Percentiles rank a stretch among this genome's conserved stretches.
Conservation (phyloP, 1,140 invertebrate species). For the Penaeus indicus region DNA sequence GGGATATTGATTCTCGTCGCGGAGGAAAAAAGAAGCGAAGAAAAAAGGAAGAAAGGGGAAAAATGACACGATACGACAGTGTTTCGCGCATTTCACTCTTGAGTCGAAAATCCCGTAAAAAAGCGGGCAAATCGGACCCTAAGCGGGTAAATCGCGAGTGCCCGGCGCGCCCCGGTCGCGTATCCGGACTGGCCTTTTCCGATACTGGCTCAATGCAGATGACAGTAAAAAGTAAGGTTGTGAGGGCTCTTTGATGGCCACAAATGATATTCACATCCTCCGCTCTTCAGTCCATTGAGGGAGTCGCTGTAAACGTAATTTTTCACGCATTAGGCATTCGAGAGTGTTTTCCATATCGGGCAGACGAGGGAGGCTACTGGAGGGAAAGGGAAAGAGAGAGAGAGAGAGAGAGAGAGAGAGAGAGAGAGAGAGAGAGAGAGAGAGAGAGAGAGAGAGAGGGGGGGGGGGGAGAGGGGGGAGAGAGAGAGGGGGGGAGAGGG, state of each 20-base stretch:
- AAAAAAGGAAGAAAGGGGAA: too few species aligned
- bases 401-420: neutral
- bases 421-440: neutral
- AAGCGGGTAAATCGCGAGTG: too few species aligned
- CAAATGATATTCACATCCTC: conserved; percentile 64
- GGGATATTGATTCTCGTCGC: neutral
- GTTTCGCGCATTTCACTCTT: too few species aligned
- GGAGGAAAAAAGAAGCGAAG: neutral
- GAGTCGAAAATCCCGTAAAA: too few species aligned
- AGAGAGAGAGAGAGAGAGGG: neutral
- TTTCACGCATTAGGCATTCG: conserved; percentile 65
- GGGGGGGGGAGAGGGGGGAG: too few species aligned
- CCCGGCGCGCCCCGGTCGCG: neutral
- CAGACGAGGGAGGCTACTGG: conserved; percentile 2
- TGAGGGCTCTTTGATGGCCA: conserved; percentile 62
- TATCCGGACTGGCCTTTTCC: conserved; percentile 51
- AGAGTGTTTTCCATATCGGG: conserved; percentile 64
- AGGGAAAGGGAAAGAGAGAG: conserved; percentile 23
- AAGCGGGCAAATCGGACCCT: too few species aligned
- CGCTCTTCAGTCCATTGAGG: conserved; percentile 61
- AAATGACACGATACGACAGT: too few species aligned
- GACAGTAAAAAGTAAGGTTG: conserved; percentile 63
- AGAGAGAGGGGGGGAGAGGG: conserved; percentile 7
- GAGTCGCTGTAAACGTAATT: conserved; percentile 63
- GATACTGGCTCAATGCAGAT: conserved; percentile 63